These are phyloP conservation scores for Dione vanillae DNA, from an alignment of 2,888 invertebrate species.

Conservation along the genomic window DNA sequence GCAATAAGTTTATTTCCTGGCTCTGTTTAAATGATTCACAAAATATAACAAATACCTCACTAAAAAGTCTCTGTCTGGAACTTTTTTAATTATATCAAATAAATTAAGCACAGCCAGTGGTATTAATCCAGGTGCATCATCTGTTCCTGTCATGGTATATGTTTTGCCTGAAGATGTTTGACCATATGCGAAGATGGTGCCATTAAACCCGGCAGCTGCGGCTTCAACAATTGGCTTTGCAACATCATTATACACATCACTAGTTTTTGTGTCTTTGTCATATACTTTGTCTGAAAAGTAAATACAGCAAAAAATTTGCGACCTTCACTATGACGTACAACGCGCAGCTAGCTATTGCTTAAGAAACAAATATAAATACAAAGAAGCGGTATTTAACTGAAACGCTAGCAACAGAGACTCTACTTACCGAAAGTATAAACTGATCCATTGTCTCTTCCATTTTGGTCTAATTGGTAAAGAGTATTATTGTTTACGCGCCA, in stretches of 20 bases:
- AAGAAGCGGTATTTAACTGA: neutral
- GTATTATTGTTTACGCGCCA: constrained; percentile 86
- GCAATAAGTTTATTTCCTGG: neutral
- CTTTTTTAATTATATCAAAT: constrained; percentile 86
- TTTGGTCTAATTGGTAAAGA: constrained; percentile 84
- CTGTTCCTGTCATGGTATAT: constrained; percentile 91
- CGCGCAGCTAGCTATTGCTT: constrained; percentile 28
- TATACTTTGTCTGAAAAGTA: constrained; percentile 88
- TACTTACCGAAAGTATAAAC: constrained; percentile 73
- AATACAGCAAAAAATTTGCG: constrained; percentile 40
- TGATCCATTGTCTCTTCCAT: constrained; percentile 66
- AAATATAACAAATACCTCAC: constrained; percentile 78
- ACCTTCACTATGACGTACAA: constrained; percentile 42
- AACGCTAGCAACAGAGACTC: constrained; percentile 6
- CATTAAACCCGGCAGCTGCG: constrained; percentile 90
- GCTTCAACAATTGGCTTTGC: constrained; percentile 89
- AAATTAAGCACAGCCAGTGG: constrained; percentile 88
- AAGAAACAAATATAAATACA: constrained; percentile 24
- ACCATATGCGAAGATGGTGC: constrained; percentile 96
- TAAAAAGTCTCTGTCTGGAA: constrained; percentile 88
- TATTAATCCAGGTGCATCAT: constrained; percentile 89
- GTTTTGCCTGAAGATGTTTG: constrained; percentile 96
- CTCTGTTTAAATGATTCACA: neutral
- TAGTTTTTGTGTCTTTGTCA: constrained; percentile 82
- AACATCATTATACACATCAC: constrained; percentile 86